Evolutionary conservation across 2,888 invertebrate species (phyloP).

Genomic region (Oxyteleia sp.): DNA sequence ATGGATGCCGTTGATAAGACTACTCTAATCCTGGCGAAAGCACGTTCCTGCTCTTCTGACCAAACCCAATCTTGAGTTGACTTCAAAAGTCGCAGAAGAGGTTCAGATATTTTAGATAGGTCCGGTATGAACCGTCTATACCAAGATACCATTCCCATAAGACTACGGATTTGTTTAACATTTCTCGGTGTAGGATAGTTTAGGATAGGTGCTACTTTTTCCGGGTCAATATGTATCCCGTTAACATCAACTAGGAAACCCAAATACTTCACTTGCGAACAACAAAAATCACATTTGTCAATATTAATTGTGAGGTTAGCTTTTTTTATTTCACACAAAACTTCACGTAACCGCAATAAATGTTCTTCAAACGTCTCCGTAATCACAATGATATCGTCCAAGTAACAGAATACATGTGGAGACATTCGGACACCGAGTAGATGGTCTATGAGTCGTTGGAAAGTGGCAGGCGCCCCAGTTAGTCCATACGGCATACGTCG

Average conservation of each 20-base stretch:
- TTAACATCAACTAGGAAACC: background rate
- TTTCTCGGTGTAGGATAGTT: slow-evolving; percentile 48
- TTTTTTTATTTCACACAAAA: background rate
- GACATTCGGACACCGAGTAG: background rate
- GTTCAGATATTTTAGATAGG: background rate
- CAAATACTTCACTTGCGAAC: background rate
- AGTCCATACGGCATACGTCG: slow-evolving; percentile 79
- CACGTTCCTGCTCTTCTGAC: slow-evolving; percentile 21
- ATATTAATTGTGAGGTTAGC: background rate
- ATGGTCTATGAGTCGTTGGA: too few species aligned
- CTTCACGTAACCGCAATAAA: background rate
- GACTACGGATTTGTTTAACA: background rate
- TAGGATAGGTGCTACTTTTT: background rate
- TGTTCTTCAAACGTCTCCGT: slow-evolving; percentile 33
- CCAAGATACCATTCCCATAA: slow-evolving; percentile 19
- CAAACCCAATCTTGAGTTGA: slow-evolving; percentile 29
- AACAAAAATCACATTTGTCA: slow-evolving; percentile 2
- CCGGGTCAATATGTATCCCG: slow-evolving; percentile 10
- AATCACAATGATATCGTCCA: slow-evolving; percentile 62
- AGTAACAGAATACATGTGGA: slow-evolving; percentile 38
- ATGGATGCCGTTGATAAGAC: slow-evolving; percentile 7
- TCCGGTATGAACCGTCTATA: background rate
- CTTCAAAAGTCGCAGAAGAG: slow-evolving; percentile 1
- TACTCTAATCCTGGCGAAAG: background rate
- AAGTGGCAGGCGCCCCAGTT: background rate